phyloP scores from a whole-genome alignment of 1,140 invertebrate genomes.

The Drosophila sucinea region DNA sequence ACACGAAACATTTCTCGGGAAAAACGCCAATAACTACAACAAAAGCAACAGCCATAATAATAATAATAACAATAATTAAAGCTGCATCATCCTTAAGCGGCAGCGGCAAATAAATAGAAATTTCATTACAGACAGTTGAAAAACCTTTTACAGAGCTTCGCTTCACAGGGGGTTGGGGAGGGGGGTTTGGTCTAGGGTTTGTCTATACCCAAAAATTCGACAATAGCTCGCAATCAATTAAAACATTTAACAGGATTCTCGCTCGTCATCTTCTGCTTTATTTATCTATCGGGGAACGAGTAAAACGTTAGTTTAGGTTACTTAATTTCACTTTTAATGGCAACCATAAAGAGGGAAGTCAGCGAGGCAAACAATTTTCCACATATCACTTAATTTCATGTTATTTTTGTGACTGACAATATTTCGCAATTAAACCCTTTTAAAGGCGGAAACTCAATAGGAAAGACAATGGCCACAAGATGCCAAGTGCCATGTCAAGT shows the following conservation, averaged over 20 bases:
- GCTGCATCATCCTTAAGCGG: constrained; percentile 54
- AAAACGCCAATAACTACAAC: constrained; percentile 4
- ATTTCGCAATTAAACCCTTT: constrained; percentile 53
- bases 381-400: constrained; percentile 26
- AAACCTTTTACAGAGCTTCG: constrained; percentile 23
- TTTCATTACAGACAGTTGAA: constrained; percentile 52
- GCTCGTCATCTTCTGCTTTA: not conserved
- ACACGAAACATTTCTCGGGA: not conserved
- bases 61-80: constrained; percentile 60
- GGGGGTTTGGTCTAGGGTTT: constrained; percentile 24
- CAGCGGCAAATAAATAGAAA: constrained; percentile 20
- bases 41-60: constrained; percentile 37
- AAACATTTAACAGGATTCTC: not conserved
- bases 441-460: constrained; percentile 14
- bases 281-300: constrained; percentile 14
- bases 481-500: constrained; percentile 49
- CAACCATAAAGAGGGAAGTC: constrained; percentile 27
- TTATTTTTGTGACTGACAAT: constrained; percentile 35
- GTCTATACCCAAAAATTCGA: constrained; percentile 17
- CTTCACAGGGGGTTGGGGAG: not conserved
- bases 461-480: constrained; percentile 36
- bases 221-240: constrained; percentile 1
- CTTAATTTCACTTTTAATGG: constrained; percentile 43
- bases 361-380: constrained; percentile 39
- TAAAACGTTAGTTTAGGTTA: constrained; percentile 36